phyloP scores from a whole-genome alignment of 2,888 invertebrate species.

The Argyresthia goedartella region DNA sequence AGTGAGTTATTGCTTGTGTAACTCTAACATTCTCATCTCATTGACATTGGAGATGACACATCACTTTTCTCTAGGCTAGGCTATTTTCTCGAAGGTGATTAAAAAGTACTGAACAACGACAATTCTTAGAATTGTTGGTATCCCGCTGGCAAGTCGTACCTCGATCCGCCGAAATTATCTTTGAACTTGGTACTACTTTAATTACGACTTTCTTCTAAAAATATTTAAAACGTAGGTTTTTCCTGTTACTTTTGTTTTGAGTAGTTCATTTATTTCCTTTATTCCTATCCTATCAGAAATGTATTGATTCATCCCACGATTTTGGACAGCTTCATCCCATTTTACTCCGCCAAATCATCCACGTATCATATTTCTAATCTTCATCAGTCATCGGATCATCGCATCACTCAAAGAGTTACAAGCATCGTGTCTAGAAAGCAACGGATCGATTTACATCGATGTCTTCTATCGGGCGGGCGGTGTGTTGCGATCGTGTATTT shows the following conservation, averaged over 20 bases:
- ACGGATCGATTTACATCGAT: neutral
- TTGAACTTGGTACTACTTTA: slow-evolving; percentile 11
- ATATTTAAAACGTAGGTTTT: neutral
- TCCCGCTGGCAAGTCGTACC: slow-evolving; percentile 12
- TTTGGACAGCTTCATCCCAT: no score
- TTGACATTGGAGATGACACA: neutral
- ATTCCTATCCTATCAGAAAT: no score
- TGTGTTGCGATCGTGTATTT: slow-evolving; percentile 5
- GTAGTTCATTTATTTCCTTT: no score
- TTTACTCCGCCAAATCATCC: no score
- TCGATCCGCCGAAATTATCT: slow-evolving; percentile 6
- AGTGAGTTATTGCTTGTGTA: no score
- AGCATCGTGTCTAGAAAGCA: neutral
- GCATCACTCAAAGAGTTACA: no score
- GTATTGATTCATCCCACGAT: no score
- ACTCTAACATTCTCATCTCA: neutral
- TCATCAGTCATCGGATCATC: no score
- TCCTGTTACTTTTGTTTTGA: no score
- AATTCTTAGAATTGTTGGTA: slow-evolving; percentile 20
- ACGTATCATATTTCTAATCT: no score
- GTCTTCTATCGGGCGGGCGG: neutral
- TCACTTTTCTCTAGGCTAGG: neutral
- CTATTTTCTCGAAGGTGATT: neutral
- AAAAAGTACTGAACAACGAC: neutral
- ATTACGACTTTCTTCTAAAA: neutral